Evolutionary conservation across 2,888 invertebrate species (phyloP), one percentile per base, ranked within the genome.

Genomic region (Rhagophthalmus giganteus): DNA sequence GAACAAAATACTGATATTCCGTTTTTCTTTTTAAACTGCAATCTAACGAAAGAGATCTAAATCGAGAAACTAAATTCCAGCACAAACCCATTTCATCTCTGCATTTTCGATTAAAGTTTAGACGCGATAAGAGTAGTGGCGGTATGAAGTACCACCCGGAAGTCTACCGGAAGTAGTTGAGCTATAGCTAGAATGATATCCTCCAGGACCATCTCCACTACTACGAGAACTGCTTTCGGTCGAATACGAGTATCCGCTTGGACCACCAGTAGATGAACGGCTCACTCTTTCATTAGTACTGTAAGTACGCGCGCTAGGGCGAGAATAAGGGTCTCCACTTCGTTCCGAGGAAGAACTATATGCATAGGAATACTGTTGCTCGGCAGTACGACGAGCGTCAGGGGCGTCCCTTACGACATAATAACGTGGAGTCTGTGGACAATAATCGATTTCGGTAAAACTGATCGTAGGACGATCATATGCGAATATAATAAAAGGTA

Each of bases 51-150:
- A 3, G 20, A 20, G 7, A 5, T 5, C 20, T 20, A 20, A 20
- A 20, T 20, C 3, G 20, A 20, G n/a, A 20, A 20, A 20, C 20
- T 20, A 20, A 20, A 20, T 1, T 32, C 7, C 8, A 38, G 38
- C 38, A 38, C 38, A 38, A 32, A 5, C 10, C 24, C 12, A 38
- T 38, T 38, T 38, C 28, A 28, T 16, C 11, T 16, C 16, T 40
- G 31, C 20, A 25, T 46, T 31, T 42, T 15, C 9, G 15, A 24
- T 44, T 12, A 34, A 9, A 20, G 28, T 71, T 82, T 87, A 92
- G 73, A 91, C 89, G 77, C 89, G 87, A 79, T 91, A 90, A 67
- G 90, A 89, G 80, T 84, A 91, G 76, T 90, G 89, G 69, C 91
- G 88, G 78, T 90, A 91, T 68, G 76, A 78, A 71, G 87, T 88